Evolutionary conservation across 2,888 invertebrate genomes (phyloP).

Genomic region (Notodonta ziczac): DNA sequence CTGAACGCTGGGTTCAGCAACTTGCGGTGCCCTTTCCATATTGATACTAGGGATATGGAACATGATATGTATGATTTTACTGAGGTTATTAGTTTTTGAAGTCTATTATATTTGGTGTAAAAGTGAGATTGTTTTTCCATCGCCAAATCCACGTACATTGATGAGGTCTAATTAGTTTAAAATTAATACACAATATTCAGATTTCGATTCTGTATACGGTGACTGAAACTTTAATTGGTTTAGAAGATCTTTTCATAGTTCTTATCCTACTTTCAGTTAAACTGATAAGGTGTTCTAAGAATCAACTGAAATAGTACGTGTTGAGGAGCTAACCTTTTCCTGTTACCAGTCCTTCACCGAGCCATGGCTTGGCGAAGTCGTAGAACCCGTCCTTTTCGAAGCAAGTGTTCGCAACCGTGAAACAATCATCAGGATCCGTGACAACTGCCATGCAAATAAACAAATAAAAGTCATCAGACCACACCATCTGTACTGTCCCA

Average conservation of each 20-base stretch:
- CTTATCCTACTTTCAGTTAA: too few species aligned
- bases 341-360: slow-evolving; percentile 72
- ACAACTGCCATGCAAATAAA: slow-evolving; percentile 45
- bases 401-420: slow-evolving; percentile 65
- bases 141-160: too few species aligned
- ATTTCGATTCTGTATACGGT: too few species aligned
- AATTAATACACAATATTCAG: too few species aligned
- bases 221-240: too few species aligned
- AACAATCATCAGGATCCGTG: slow-evolving; percentile 68
- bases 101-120: not conserved
- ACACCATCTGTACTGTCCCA: too few species aligned
- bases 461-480: slow-evolving; percentile 14
- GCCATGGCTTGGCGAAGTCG: slow-evolving; percentile 71
- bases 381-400: slow-evolving; percentile 68
- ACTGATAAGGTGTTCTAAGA: too few species aligned
- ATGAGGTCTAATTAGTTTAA: too few species aligned
- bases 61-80: too few species aligned
- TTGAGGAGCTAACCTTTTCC: not conserved
- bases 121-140: not conserved
- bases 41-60: slow-evolving; percentile 40
- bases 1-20: slow-evolving; percentile 64
- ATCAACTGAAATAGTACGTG: too few species aligned
- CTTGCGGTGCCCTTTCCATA: slow-evolving; percentile 65
- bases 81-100: too few species aligned
- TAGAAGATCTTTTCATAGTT: not conserved